These are phyloP conservation scores for Rhingia campestris DNA, from an alignment of 2,888 invertebrate genomes.

Conservation along the genomic window DNA sequence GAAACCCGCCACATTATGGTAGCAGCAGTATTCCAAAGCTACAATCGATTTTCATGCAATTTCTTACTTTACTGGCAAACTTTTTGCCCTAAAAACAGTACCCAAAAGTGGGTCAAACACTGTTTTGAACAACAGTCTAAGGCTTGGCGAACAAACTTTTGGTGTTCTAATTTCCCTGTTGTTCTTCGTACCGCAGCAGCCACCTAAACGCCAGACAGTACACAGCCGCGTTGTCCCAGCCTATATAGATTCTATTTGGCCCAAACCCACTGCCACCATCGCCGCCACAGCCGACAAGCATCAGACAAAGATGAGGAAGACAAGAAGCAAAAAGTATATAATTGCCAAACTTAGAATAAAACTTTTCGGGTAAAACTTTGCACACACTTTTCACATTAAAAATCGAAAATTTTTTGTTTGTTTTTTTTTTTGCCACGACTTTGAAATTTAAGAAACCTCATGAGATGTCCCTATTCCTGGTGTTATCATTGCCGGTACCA, in stretches of 20 bases:
- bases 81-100: constrained; percentile 59
- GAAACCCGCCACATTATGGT: no score
- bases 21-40: not conserved
- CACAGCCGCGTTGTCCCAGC: constrained; percentile 57
- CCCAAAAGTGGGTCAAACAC: constrained; percentile 69
- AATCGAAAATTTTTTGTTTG: constrained; percentile 51
- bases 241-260: constrained; percentile 49
- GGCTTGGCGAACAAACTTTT: constrained; percentile 68
- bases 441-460: constrained; percentile 46
- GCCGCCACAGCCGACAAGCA: constrained; percentile 23
- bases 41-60: constrained; percentile 61
- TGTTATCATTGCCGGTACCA: not conserved
- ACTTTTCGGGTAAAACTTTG: constrained; percentile 72
- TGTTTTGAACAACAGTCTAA: constrained; percentile 70
- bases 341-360: constrained; percentile 74
- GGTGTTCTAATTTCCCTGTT: constrained; percentile 66
- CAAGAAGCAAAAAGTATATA: constrained; percentile 70
- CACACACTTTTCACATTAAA: constrained; percentile 74
- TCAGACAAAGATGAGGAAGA: constrained; percentile 61
- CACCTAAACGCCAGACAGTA: constrained; percentile 62
- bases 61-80: constrained; percentile 50
- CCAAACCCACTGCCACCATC: constrained; percentile 1
- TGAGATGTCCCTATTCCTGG: constrained; percentile 6
- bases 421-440: constrained; percentile 24
- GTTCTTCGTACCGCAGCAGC: constrained; percentile 64